Base-by-base conservation (phyloP, 2,797 vertebrate species). In the Xenentodon cancila region DNA sequence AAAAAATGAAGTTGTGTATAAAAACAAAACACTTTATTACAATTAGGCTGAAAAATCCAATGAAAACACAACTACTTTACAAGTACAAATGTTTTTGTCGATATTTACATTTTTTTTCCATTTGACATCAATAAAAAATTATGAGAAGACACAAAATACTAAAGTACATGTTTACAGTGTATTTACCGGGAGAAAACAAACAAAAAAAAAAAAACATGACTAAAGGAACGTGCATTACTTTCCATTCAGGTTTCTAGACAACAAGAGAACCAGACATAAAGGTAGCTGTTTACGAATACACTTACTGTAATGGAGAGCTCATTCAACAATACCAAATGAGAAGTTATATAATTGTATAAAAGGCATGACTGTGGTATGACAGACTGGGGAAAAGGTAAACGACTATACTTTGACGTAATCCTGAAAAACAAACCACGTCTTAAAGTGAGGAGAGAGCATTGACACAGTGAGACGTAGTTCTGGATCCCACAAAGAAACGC, bases 21-120 rank as follows among this genome's bases (percentile, higher is more conserved):
- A 96, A 97, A 96, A 95, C 93, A 95, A 94, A 95, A 95, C 94
- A 95, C 91, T 96, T 97, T 97, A 97, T 96, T 96, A 95, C 94
- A 95, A 93, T 93, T 92, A 92, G 93, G 93, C 92, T 92, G 92
- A 88, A 93, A 94, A 95, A 94, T 92, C 91, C 90, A 93, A 93
- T 92, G 92, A 94, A 92, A 94, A 94, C 95, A 94, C 92, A 53
- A 95, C 95, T 95, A 95, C 93, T 91, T 93, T 93, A 94, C 94
- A 94, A 93, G 93, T 96, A 96, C 95, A 95, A 96, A 96, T 91
- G 92, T 89, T 89, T 87, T 88, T 89, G 81, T 89, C 79, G 89
- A 84, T 96, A 96, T 96, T 93, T 96, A 97, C 95, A 96, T 50
- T 34, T 80, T 84, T 63, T 25, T 25, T 25, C 25, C 25, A 59